These are phyloP conservation scores for Synanceia verrucosa DNA, from an alignment of 2,797 vertebrate genomes.

Conservation along the genomic window DNA sequence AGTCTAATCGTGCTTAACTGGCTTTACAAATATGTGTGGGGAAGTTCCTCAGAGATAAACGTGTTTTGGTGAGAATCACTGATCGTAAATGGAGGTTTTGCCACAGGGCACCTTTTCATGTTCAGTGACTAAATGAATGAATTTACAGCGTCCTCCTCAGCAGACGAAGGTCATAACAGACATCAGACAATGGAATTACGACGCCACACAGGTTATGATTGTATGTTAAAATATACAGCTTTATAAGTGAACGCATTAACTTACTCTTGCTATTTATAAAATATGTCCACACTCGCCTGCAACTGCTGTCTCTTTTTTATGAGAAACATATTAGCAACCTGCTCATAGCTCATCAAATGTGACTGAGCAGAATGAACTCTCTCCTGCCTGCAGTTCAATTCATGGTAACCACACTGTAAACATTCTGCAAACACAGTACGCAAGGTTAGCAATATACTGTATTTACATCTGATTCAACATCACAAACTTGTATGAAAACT, in stretches of 20 bases:
- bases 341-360: slow-evolving; percentile 16
- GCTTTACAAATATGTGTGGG: neutral
- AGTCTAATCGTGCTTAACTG: neutral
- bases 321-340: slow-evolving; percentile 2
- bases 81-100: neutral
- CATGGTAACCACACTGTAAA: slow-evolving; percentile 52
- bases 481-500: slow-evolving; percentile 62
- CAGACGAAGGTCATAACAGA: neutral
- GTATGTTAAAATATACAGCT: slow-evolving; percentile 43
- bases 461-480: slow-evolving; percentile 56
- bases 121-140: neutral
- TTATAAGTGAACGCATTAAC: slow-evolving; percentile 25
- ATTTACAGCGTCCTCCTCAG: neutral
- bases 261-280: slow-evolving; percentile 17
- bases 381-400: slow-evolving; percentile 71
- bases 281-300: neutral
- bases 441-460: slow-evolving; percentile 44
- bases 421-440: slow-evolving; percentile 52
- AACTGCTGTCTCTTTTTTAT: neutral
- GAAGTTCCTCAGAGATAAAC: neutral
- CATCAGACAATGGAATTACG: slow-evolving; percentile 4
- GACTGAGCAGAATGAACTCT: slow-evolving; percentile 33
- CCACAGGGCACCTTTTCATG: neutral
- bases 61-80: neutral
- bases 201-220: slow-evolving; percentile 10